Percentiles rank a stretch among this genome's conserved stretches.
Evolutionary conservation across 2,797 vertebrate genomes (phyloP).

Genomic region (Chaenodraco wilsoni): DNA sequence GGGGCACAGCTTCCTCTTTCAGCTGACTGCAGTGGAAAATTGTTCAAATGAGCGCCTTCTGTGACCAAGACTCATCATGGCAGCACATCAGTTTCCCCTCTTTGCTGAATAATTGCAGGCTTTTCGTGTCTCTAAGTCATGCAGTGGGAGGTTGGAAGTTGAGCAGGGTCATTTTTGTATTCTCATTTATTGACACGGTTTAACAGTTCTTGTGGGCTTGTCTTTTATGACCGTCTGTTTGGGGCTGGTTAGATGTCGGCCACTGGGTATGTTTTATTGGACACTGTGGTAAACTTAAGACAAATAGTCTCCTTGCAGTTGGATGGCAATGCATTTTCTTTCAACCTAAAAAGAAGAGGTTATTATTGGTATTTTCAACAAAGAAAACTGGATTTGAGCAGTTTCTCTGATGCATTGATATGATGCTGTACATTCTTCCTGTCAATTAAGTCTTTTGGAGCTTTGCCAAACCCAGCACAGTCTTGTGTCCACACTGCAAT

Average conservation of each 20-base stretch:
- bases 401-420: not conserved
- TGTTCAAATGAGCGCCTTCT: conserved; percentile 54
- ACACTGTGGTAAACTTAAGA: conserved; percentile 22
- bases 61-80: conserved; percentile 53
- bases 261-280: conserved; percentile 57
- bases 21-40: conserved; percentile 74
- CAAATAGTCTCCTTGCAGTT: conserved; percentile 29
- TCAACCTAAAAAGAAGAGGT: not conserved
- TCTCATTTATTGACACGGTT: conserved; percentile 58
- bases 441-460: conserved; percentile 38
- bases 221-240: conserved; percentile 65
- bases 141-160: conserved; percentile 47
- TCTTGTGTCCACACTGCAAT: conserved; percentile 39
- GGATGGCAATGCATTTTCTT: conserved; percentile 19
- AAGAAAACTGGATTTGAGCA: not conserved
- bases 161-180: conserved; percentile 57
- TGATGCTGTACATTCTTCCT: conserved; percentile 23
- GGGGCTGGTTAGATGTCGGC: conserved; percentile 51
- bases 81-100: conserved; percentile 74
- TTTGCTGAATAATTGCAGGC: conserved; percentile 61
- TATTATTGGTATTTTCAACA: not conserved
- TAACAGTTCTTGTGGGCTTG: conserved; percentile 60
- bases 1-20: conserved; percentile 47
- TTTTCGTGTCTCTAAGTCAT: conserved; percentile 58
- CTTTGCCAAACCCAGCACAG: conserved; percentile 27